A percentile compares a stretch with the other conserved stretches of the same genome.
These are phyloP conservation scores for Campylorhamphus procurvoides DNA, from an alignment of 2,113 vertebrate species.

Conservation along the genomic window DNA sequence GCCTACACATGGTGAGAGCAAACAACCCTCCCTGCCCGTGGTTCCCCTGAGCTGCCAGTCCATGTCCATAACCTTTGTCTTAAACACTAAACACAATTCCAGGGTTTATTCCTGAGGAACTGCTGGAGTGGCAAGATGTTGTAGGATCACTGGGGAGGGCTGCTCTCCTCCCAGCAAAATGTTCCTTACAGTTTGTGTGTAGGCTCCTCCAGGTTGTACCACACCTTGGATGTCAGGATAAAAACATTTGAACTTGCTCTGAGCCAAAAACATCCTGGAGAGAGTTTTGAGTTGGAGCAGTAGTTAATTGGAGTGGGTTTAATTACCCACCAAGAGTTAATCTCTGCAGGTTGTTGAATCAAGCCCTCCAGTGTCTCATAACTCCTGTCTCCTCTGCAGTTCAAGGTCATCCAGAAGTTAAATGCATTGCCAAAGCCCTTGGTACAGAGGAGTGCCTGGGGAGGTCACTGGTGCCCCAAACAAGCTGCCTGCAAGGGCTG, in stretches of 20 bases:
- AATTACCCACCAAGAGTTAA: neutral
- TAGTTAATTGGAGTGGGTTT: neutral
- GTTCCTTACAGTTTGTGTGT: neutral
- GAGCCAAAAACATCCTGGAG: neutral
- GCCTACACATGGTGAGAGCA: neutral
- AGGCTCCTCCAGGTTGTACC: neutral
- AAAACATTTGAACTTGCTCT: neutral
- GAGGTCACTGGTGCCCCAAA: neutral
- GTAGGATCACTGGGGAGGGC: rapidly evolving
- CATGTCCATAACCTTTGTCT: neutral
- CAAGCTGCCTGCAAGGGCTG: neutral
- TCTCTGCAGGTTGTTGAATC: neutral
- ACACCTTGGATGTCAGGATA: neutral
- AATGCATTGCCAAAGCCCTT: neutral
- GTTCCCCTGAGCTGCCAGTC: neutral
- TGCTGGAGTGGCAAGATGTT: neutral
- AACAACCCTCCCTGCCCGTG: neutral
- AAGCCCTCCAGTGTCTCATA: neutral
- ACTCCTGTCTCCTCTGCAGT: neutral
- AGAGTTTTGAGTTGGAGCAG: neutral
- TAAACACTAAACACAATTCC: neutral
- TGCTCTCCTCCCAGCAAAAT: neutral
- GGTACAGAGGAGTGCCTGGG: neutral
- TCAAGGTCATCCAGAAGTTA: neutral
- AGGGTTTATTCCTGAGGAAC: neutral